Conservation (phyloP, 2,888 invertebrate species). For the Lathronympha strigana region DNA sequence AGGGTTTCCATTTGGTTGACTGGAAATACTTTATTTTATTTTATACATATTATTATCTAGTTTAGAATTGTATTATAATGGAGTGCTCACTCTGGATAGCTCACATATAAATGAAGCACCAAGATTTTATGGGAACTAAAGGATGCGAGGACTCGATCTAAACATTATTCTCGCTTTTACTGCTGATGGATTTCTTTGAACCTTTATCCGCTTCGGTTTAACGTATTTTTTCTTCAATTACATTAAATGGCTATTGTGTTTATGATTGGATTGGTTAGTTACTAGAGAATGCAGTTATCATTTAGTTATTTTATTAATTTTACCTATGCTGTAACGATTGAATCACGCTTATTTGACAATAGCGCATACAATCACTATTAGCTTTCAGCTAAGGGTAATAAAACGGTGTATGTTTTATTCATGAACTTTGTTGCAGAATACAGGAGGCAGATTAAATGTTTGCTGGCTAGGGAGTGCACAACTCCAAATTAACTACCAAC, state of each 20-base stretch:
- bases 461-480: neutral
- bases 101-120: no score
- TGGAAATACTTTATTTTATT: no score
- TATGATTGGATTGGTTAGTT: neutral
- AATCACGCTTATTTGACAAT: neutral
- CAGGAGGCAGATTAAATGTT: neutral
- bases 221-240: neutral
- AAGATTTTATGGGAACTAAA: conserved; percentile 3
- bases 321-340: neutral
- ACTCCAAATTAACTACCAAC: no score
- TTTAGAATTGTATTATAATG: no score
- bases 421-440: neutral
- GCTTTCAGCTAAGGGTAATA: neutral
- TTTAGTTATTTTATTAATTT: neutral
- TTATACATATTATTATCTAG: no score
- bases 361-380: neutral
- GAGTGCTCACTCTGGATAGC: neutral
- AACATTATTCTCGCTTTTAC: conserved; percentile 19
- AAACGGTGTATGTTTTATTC: neutral
- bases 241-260: neutral
- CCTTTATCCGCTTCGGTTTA: conserved; percentile 16
- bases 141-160: neutral
- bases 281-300: neutral
- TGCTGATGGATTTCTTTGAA: conserved; percentile 36
- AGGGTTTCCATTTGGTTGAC: no score